Evolutionary conservation across 1,140 invertebrate species (phyloP), one percentile per base, ranked within the genome.

Genomic region (Mactra quadrangularis): DNA sequence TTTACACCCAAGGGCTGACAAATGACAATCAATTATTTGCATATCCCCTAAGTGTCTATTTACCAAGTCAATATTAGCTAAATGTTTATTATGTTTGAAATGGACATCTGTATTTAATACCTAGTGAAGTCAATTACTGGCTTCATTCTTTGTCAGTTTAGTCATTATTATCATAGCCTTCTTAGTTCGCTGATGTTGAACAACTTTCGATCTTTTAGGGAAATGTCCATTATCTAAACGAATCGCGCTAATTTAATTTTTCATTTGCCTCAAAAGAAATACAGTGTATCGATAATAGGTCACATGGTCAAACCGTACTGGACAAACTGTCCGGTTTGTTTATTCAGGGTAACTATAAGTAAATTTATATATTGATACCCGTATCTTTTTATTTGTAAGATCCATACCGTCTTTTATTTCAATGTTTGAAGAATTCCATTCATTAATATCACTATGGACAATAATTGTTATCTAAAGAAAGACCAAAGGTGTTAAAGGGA

Each of bases 1-100:
- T 68, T 68, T 50, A 17, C 41, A 47, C 25, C 25, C 45, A 47
- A 27, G 2, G 17, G 45, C 64, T 68, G 25, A 68, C 25, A 50
- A 68, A 13, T 68, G 64, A 68, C 64, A 68, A 68, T 68, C 15
- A 31, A n/a, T 15, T 68, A 41, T 68, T 68, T 68, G 29, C 29
- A 68, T 68, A 68, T 68, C 64, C n/a, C 64, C 31, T 52, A 68
- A 27, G 22, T 6, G 64, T 27, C 9, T 68, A 50, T 68, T 68
- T 19, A 68, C 64, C 13, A 1, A n/a, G 3, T 25, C 41, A 68
- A 68, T 68, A 68, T 68, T 68, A 52, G 29, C 64, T 68, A 31
- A 68, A 41, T 29, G 41, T 27, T 50, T 41, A 41, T 50, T 68
- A 68, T 68, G 64, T 29, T 47, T 33, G 7, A 50, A 27, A 29